Evolutionary conservation across 2,113 vertebrate genomes (phyloP).

Genomic region (Callionymus lyra): DNA sequence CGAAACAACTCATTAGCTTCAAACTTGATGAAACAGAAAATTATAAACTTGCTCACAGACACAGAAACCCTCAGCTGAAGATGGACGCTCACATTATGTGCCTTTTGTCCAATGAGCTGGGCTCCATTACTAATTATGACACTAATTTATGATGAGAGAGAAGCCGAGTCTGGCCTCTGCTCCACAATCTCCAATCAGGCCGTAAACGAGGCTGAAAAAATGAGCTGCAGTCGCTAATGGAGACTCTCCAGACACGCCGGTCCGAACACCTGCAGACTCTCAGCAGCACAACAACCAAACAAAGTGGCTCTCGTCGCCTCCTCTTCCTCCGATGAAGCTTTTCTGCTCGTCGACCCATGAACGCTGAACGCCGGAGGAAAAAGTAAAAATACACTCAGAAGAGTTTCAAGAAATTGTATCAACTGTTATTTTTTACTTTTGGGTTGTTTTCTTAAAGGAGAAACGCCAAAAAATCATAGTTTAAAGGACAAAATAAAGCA

Average conservation of each 20-base stretch:
- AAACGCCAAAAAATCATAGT: too few species aligned
- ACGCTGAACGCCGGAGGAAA: too few species aligned
- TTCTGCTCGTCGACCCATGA: too few species aligned
- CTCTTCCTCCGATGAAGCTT: background rate
- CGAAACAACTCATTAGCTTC: slow-evolving; percentile 49
- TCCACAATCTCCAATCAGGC: slow-evolving; percentile 55
- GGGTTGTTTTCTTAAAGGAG: too few species aligned
- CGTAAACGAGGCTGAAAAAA: slow-evolving; percentile 61
- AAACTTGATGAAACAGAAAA: slow-evolving; percentile 48
- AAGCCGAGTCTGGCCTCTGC: slow-evolving; percentile 53
- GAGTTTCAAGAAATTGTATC: too few species aligned
- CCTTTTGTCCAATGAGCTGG: slow-evolving; percentile 42
- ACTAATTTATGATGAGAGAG: slow-evolving; percentile 61
- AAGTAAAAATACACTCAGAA: too few species aligned
- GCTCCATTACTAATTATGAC: slow-evolving; percentile 60
- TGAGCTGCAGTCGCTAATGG: slow-evolving; percentile 38
- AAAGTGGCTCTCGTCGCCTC: background rate
- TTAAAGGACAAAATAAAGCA: too few species aligned
- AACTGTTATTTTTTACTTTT: too few species aligned
- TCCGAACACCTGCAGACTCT: slow-evolving; percentile 26
- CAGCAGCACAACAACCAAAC: slow-evolving; percentile 2
- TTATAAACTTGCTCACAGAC: slow-evolving; percentile 11
- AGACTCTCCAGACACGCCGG: slow-evolving; percentile 36
- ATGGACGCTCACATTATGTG: slow-evolving; percentile 6
- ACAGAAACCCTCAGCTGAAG: slow-evolving; percentile 21